These are phyloP conservation scores for Calameuta pallipes DNA, from an alignment of 2,888 invertebrate species.

Conservation along the genomic window DNA sequence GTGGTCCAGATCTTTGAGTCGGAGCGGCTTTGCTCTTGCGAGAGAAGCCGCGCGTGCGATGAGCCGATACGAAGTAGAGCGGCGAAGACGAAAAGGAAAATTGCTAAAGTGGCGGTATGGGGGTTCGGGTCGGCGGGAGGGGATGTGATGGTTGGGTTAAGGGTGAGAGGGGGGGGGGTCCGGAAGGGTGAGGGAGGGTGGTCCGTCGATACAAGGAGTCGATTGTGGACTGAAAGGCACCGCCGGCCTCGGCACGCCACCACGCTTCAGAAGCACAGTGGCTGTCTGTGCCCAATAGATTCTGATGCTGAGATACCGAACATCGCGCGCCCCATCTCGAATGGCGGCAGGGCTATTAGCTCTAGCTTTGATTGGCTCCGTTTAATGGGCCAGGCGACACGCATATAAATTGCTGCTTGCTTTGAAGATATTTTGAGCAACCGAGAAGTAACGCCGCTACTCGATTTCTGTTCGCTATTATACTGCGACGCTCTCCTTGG, in stretches of 20 bases:
- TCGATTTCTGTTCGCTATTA: slow-evolving; percentile 4
- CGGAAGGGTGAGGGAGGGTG: slow-evolving; percentile 28
- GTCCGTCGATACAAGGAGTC: slow-evolving; percentile 64
- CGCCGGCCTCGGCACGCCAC: slow-evolving; percentile 39
- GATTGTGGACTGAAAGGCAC: slow-evolving; percentile 61
- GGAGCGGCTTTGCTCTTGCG: slow-evolving; percentile 30
- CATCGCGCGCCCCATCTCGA: slow-evolving; percentile 55
- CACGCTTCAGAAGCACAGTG: slow-evolving; percentile 48
- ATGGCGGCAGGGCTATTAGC: slow-evolving; percentile 57
- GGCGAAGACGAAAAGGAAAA: slow-evolving; percentile 59
- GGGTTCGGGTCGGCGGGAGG: slow-evolving; percentile 22
- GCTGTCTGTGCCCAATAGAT: slow-evolving; percentile 62
- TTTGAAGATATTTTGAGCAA: slow-evolving; percentile 60
- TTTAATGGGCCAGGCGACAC: slow-evolving; percentile 63
- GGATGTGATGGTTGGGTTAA: background rate
- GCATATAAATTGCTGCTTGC: slow-evolving; percentile 63
- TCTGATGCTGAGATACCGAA: slow-evolving; percentile 58
- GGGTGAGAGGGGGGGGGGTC: slow-evolving; percentile 31
- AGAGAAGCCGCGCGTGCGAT: slow-evolving; percentile 49
- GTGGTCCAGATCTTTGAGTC: slow-evolving; percentile 8
- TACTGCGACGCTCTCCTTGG: background rate
- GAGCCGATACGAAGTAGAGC: slow-evolving; percentile 55
- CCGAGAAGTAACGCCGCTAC: slow-evolving; percentile 3
- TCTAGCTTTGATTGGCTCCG: slow-evolving; percentile 63
- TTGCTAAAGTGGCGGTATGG: slow-evolving; percentile 28